Percentiles rank a stretch among this genome's conserved stretches.
Evolutionary conservation across 2,888 invertebrate species (phyloP).

Genomic region (Spilosoma lubricipeda): DNA sequence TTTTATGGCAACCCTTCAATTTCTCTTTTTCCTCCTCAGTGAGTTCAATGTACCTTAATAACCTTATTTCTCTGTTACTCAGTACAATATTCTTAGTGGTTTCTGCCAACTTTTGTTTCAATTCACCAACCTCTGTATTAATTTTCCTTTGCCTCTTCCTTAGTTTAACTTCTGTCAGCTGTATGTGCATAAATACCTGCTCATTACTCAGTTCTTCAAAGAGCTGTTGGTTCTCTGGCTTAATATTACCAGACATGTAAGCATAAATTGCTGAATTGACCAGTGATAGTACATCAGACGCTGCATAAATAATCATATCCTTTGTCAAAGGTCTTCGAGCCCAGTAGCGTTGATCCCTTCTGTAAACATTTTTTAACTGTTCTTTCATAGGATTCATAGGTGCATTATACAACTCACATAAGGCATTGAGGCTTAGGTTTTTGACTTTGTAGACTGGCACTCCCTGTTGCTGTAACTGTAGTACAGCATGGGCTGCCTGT

Average conservation of each 20-base stretch:
- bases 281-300: conserved; percentile 94
- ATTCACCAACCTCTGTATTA: conserved; percentile 95
- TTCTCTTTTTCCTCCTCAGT: conserved; percentile 97
- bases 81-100: conserved; percentile 95
- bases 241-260: conserved; percentile 89
- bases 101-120: conserved; percentile 92
- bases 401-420: conserved; percentile 96
- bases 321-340: conserved; percentile 94
- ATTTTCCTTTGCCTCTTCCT: conserved; percentile 96
- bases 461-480: conserved; percentile 95
- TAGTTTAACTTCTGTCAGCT: conserved; percentile 93
- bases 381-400: conserved; percentile 96
- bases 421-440: conserved; percentile 95
- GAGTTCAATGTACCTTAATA: conserved; percentile 94
- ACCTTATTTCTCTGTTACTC: conserved; percentile 95
- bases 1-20: conserved; percentile 95
- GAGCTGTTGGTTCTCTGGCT: conserved; percentile 89
- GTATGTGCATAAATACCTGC: conserved; percentile 94
- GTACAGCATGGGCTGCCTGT: conserved; percentile 96
- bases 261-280: conserved; percentile 94
- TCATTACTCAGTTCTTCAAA: conserved; percentile 95
- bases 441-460: conserved; percentile 98
- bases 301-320: conserved; percentile 96
- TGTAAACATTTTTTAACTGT: conserved; percentile 94
- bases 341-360: conserved; percentile 95